Conservation (phyloP, 2,888 invertebrate species). For the Thysanoteuthis rhombus region DNA sequence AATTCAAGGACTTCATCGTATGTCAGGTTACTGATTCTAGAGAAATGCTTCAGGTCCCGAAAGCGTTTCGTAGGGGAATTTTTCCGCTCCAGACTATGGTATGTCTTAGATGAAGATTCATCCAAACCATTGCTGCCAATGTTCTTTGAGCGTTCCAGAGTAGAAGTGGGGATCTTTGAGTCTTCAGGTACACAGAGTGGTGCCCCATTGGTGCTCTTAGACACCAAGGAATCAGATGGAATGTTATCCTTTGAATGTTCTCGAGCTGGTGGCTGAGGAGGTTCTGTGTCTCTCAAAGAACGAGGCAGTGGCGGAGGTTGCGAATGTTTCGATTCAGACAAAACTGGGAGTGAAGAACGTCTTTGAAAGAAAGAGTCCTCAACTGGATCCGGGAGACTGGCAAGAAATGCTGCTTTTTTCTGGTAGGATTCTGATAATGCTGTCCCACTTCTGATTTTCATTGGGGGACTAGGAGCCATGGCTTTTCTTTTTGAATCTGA, state of each 20-base stretch:
- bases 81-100: neutral
- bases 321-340: neutral
- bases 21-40: constrained; percentile 24
- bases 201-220: neutral
- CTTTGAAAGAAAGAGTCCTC: neutral
- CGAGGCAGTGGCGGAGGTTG: neutral
- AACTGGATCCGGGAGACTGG: neutral
- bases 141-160: neutral
- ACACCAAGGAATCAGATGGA: neutral
- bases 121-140: neutral
- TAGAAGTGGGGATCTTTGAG: neutral
- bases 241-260: neutral
- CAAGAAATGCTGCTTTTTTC: neutral
- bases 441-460: neutral
- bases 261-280: neutral
- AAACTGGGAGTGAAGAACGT: neutral
- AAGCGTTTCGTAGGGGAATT: neutral
- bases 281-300: neutral
- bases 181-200: neutral
- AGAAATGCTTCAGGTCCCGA: constrained; percentile 24
- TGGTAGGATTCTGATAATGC: neutral
- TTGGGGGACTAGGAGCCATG: neutral
- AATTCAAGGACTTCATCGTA: constrained; percentile 17
- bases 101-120: neutral
- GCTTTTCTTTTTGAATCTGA: neutral